Evolutionary conservation across 2,797 vertebrate genomes (phyloP).

Genomic region (Argentina silus): DNA sequence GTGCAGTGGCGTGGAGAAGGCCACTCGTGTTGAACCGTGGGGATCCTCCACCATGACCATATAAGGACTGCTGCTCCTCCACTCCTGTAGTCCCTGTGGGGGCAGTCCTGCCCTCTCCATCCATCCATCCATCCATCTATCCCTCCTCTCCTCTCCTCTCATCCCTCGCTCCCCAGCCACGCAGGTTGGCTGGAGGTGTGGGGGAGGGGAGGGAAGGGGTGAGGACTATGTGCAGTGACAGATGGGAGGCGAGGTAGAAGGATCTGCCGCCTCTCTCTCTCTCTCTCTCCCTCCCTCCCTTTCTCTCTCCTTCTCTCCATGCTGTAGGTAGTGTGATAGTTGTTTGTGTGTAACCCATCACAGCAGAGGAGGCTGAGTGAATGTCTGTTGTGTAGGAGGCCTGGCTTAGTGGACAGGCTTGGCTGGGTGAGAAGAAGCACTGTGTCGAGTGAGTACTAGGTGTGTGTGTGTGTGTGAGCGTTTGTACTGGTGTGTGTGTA

Average conservation of each 20-base stretch:
- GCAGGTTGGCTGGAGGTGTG: no score
- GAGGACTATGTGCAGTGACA: no score
- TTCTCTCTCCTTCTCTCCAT: neutral
- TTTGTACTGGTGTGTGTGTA: neutral
- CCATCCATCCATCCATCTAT: neutral
- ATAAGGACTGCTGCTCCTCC: neutral
- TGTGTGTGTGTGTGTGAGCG: neutral
- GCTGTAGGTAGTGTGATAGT: neutral
- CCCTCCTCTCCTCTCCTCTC: neutral
- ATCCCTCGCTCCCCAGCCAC: neutral
- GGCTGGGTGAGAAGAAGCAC: neutral
- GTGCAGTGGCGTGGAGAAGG: neutral
- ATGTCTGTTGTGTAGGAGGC: neutral
- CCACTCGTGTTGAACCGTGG: no score
- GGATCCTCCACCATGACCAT: neutral
- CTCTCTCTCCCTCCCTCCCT: no score
- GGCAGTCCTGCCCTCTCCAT: no score
- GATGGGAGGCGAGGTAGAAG: no score
- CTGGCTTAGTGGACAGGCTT: neutral
- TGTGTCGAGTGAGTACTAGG: no score
- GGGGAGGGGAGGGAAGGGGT: no score
- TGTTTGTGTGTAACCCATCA: neutral
- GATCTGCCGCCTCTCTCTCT: no score
- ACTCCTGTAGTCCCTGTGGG: no score
- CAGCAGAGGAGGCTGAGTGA: neutral